Evolutionary conservation across 2,888 invertebrate species (phyloP).

Genomic region (Apodemia hepburni): DNA sequence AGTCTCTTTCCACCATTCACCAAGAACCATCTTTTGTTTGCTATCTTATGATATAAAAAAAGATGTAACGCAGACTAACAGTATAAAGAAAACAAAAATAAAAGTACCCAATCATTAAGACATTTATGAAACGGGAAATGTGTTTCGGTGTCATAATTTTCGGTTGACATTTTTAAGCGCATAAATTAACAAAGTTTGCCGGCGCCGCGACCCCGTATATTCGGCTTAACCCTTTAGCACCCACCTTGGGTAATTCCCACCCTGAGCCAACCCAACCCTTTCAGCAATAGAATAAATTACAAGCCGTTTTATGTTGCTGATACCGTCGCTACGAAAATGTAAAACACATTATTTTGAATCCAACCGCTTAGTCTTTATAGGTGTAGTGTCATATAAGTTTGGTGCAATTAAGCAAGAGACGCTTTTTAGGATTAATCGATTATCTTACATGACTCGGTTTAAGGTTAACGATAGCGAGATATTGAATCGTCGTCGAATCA

Average conservation of each 20-base stretch:
- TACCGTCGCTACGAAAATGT: slow-evolving; percentile 76
- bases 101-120: slow-evolving; percentile 41
- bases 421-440: slow-evolving; percentile 64
- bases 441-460: slow-evolving; percentile 3
- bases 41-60: no score
- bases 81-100: neutral
- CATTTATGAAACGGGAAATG: slow-evolving; percentile 70
- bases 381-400: slow-evolving; percentile 71
- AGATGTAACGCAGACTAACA: no score
- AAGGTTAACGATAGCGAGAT: neutral
- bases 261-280: slow-evolving; percentile 72
- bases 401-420: slow-evolving; percentile 70
- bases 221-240: slow-evolving; percentile 80
- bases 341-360: slow-evolving; percentile 78
- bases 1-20: no score
- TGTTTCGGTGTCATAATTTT: slow-evolving; percentile 78
- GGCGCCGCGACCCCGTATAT: slow-evolving; percentile 74
- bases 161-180: slow-evolving; percentile 80
- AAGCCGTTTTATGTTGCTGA: slow-evolving; percentile 78
- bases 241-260: slow-evolving; percentile 80
- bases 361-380: slow-evolving; percentile 77
- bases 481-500: neutral
- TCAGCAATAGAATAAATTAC: slow-evolving; percentile 81
- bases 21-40: no score
- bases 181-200: slow-evolving; percentile 79